Base-by-base conservation (phyloP, 2,113 vertebrate species). In the Rhynchomys soricoides region DNA sequence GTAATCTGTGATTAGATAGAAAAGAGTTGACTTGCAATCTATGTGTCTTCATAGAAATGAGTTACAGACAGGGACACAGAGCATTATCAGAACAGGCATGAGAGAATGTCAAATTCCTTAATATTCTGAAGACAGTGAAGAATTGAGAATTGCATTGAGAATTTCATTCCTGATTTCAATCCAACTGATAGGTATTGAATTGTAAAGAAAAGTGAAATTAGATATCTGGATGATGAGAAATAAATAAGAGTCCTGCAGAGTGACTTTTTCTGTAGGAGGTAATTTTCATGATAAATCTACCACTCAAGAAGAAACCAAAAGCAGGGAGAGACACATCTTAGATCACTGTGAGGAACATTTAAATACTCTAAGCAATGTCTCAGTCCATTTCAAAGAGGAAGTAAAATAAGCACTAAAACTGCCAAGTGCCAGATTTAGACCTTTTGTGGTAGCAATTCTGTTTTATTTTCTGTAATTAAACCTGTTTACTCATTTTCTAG, bases 401-500 rank as follows among this genome's bases (percentile, higher is more conserved):
- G 81, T 97, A 78, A 97, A 78, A 90, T 86, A 89, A 96, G 71
- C 94, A 73, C 82, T 98, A 91, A 94, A 98, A 93, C 92, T 86
- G 96, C 93, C 93, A 96, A 95, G 94, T 90, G 95, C 95, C 86
- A 62, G 87, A 98, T 98, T 97, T 96, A 96, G 86, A 91, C 62
- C 59, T 92, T 97, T 97, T 92, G 55, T 91, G 75, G 70, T 43
- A 91, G 94, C 94, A 91, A 97, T 98, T 98, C 98, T 97, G 45
- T 96, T 97, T 98, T 95, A 97, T 97, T 96, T 96, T 96, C 75
- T 88, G 97, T 98, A 98, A 98, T 98, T 98, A 98, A 98, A 97
- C 90, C 55, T 89, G 92, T 98, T 98, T 98, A 98, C 95, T 90
- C 89, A 97, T 91, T 96, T 97, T 86, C 92, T 97, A 82, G 37